Conservation (phyloP, 2,888 invertebrate species). For the Harpalus rubripes region DNA sequence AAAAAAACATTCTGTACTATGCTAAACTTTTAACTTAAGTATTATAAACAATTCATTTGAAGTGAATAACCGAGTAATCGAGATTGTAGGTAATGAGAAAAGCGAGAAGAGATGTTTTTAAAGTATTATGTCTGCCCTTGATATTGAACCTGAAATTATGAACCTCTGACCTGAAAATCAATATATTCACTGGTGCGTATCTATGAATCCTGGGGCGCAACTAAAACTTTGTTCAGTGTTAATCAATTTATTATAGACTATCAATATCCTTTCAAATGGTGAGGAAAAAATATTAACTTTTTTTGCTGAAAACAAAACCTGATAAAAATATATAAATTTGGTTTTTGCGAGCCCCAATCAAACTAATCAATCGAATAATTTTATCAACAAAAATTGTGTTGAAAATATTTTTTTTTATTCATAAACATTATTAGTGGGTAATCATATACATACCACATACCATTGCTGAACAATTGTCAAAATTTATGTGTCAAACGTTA, state of each 20-base stretch:
- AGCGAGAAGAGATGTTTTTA: not conserved
- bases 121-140: slow-evolving; percentile 16
- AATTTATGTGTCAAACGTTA: too few species aligned
- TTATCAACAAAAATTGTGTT: too few species aligned
- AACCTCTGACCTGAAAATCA: slow-evolving; percentile 13
- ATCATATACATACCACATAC: too few species aligned
- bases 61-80: not conserved
- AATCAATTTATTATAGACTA: slow-evolving; percentile 12
- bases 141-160: slow-evolving; percentile 9
- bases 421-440: too few species aligned
- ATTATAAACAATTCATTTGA: not conserved
- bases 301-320: not conserved
- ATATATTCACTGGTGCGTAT: slow-evolving; percentile 8
- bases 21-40: not conserved
- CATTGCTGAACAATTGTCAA: too few species aligned
- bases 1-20: not conserved
- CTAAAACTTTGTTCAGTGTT: not conserved
- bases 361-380: too few species aligned
- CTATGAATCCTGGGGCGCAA: not conserved
- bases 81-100: not conserved
- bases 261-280: not conserved
- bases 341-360: not conserved
- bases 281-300: not conserved
- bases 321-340: not conserved
- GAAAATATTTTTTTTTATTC: too few species aligned